These are phyloP conservation scores for Gallinago jamesoni DNA, from an alignment of 2,113 vertebrate genomes.

Conservation along the genomic window DNA sequence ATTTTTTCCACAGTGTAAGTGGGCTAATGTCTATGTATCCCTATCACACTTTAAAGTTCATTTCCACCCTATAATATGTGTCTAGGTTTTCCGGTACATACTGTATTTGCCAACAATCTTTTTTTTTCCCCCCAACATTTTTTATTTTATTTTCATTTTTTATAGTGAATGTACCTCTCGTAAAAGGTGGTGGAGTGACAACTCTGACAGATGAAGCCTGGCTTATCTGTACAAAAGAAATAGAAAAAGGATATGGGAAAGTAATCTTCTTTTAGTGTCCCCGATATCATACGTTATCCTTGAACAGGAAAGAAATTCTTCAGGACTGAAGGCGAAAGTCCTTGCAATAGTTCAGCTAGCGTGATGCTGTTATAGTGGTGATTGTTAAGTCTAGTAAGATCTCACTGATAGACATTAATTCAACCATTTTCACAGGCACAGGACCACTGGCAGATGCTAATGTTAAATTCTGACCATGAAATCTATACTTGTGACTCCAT, in stretches of 20 bases:
- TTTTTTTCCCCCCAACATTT: not conserved
- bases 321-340: not conserved
- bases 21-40: not conserved
- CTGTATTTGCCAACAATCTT: not conserved
- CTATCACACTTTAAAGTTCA: not conserved
- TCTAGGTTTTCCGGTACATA: not conserved
- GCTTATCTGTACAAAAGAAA: not conserved
- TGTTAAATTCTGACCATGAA: not conserved
- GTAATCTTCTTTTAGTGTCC: not conserved
- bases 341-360: not conserved
- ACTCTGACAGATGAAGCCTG: not conserved
- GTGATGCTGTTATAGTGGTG: not conserved
- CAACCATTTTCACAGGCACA: not conserved
- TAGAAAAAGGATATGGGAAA: not conserved
- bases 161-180: not conserved
- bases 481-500: not conserved
- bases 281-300: not conserved
- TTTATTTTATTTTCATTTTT: conserved; percentile 7
- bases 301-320: not conserved
- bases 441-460: not conserved
- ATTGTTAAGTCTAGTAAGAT: not conserved
- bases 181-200: not conserved
- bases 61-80: not conserved
- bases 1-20: not conserved
- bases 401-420: not conserved